Percentiles rank a stretch among this genome's conserved stretches.
Evolutionary conservation across 2,888 invertebrate species (phyloP).

Genomic region (Drosophila subquinaria): DNA sequence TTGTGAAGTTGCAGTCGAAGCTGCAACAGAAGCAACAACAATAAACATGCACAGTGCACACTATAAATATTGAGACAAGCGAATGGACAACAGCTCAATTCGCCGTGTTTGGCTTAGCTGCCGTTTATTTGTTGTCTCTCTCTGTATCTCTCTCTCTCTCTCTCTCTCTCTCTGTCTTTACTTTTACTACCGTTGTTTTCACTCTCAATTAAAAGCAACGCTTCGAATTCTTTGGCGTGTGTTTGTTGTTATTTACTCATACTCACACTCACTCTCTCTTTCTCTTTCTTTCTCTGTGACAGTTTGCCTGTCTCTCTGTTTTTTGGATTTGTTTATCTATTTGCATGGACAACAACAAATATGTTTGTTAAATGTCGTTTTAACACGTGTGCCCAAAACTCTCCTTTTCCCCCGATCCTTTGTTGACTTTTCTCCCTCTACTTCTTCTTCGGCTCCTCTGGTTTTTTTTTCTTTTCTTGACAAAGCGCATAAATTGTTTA

Average conservation of each 20-base stretch:
- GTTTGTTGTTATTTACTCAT: slow-evolving; percentile 12
- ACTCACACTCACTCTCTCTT: background rate
- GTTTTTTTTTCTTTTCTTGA: slow-evolving; percentile 23
- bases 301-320: slow-evolving; percentile 16
- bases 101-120: slow-evolving; percentile 46
- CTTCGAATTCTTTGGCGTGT: slow-evolving; percentile 51
- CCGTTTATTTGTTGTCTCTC: slow-evolving; percentile 32
- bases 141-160: background rate
- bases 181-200: slow-evolving; percentile 49
- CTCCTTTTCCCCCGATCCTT: slow-evolving; percentile 17
- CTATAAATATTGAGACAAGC: slow-evolving; percentile 57
- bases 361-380: slow-evolving; percentile 59
- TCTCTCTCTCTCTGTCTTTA: background rate
- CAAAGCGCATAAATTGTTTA: slow-evolving; percentile 66
- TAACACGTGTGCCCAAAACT: slow-evolving; percentile 67
- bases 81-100: slow-evolving; percentile 46
- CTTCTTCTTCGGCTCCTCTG: background rate
- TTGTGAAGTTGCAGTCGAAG: background rate
- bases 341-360: slow-evolving; percentile 72
- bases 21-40: slow-evolving; percentile 29
- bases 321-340: slow-evolving; percentile 69
- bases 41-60: slow-evolving; percentile 43
- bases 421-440: slow-evolving; percentile 58
- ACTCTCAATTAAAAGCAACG: slow-evolving; percentile 60
- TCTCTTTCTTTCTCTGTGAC: background rate